These are phyloP conservation scores for Clanis bilineata DNA, from an alignment of 2,888 invertebrate species.

Conservation along the genomic window DNA sequence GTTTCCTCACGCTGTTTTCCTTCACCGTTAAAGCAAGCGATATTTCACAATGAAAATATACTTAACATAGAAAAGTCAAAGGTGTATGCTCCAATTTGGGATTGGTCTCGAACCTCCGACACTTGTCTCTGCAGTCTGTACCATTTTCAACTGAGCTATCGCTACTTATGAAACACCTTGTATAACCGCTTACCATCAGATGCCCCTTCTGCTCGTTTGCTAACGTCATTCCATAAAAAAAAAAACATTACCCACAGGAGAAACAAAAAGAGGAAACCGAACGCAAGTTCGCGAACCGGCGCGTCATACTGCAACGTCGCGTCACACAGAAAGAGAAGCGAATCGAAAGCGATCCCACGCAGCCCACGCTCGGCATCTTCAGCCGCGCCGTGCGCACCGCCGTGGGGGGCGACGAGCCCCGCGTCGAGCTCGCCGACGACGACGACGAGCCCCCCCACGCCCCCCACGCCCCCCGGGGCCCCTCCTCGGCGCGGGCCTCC, in stretches of 20 bases:
- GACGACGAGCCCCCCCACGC: conserved; percentile 52
- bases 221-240: too few relatives aligned
- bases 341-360: conserved; percentile 41
- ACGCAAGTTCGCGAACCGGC: conserved; percentile 56
- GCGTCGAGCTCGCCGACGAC: conserved; percentile 55
- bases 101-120: too few relatives aligned
- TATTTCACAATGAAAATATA: too few relatives aligned
- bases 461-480: conserved; percentile 27
- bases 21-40: too few relatives aligned
- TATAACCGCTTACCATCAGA: too few relatives aligned
- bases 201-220: too few relatives aligned
- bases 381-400: conserved; percentile 66
- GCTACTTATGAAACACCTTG: too few relatives aligned
- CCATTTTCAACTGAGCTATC: too few relatives aligned
- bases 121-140: too few relatives aligned
- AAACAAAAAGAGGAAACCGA: conserved; percentile 35
- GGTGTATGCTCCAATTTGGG: too few relatives aligned
- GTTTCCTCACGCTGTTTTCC: too few relatives aligned
- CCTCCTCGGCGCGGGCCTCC: conserved; percentile 38
- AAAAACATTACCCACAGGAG: conserved; percentile 17
- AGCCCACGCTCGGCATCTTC: conserved; percentile 66
- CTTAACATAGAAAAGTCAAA: too few relatives aligned
- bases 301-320: conserved; percentile 57
- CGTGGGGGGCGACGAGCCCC: conserved; percentile 39
- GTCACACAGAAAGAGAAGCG: conserved; percentile 40